These are phyloP conservation scores for Darevskia mixta DNA, from an alignment of 2,797 vertebrate species.

Conservation along the genomic window DNA sequence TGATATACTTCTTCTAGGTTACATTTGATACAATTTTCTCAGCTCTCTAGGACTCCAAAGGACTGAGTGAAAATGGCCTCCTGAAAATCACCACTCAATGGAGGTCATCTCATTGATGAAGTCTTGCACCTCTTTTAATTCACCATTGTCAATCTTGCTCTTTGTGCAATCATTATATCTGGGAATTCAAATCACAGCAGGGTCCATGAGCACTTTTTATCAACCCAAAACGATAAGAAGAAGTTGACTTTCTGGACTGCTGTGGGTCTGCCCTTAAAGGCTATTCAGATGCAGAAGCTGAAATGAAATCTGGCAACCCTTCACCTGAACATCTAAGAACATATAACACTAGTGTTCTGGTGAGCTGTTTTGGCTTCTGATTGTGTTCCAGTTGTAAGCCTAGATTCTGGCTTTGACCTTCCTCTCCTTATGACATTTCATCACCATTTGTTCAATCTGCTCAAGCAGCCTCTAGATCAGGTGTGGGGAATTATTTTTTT, in stretches of 20 bases:
- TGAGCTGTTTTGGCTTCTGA: not conserved
- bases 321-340: not conserved
- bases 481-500: too few relatives aligned
- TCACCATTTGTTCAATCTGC: not conserved
- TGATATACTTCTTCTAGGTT: not conserved
- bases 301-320: not conserved
- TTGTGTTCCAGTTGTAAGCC: not conserved
- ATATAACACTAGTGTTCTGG: not conserved
- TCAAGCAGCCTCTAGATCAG: not conserved
- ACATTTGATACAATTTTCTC: not conserved
- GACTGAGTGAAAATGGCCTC: not conserved
- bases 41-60: not conserved
- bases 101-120: not conserved
- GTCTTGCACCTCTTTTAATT: not conserved
- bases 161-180: not conserved
- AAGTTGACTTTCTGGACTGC: not conserved
- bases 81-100: not conserved
- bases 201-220: not conserved
- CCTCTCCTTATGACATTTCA: not conserved
- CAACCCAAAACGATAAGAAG: not conserved
- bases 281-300: too few relatives aligned
- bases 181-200: not conserved
- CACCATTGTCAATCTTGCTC: not conserved
- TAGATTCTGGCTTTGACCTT: not conserved
- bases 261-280: too few relatives aligned